Conservation (phyloP, 2,113 vertebrate genomes). For the Maccullochella peelii region DNA sequence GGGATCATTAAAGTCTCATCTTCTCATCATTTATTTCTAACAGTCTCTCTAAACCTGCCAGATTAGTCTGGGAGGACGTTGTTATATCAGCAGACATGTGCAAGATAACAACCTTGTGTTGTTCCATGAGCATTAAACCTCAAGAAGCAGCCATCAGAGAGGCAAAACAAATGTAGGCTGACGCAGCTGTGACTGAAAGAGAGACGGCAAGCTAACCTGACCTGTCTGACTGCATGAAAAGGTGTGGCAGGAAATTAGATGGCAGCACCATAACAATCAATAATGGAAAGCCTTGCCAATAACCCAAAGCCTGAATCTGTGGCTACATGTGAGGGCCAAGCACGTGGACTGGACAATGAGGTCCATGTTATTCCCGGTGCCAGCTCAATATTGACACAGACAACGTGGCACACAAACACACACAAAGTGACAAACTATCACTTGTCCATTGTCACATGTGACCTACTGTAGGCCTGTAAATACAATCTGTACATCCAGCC, state of each 20-base stretch:
- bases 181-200: background rate
- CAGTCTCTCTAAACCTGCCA: background rate
- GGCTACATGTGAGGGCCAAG: slow-evolving; percentile 71
- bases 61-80: background rate
- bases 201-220: background rate
- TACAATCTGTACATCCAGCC: slow-evolving; percentile 25
- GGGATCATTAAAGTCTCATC: slow-evolving; percentile 10
- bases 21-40: slow-evolving; percentile 1
- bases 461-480: slow-evolving; percentile 51
- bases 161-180: background rate
- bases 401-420: slow-evolving; percentile 39
- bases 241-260: slow-evolving; percentile 58
- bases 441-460: slow-evolving; percentile 49
- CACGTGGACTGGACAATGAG: slow-evolving; percentile 65
- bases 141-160: background rate
- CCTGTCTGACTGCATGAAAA: slow-evolving; percentile 41
- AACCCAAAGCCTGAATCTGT: slow-evolving; percentile 34
- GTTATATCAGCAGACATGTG: background rate
- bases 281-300: slow-evolving; percentile 41
- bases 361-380: slow-evolving; percentile 55
- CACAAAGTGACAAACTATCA: slow-evolving; percentile 30
- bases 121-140: slow-evolving; percentile 1
- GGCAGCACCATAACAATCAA: slow-evolving; percentile 44
- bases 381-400: slow-evolving; percentile 73
- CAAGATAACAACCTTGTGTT: slow-evolving; percentile 13